Evolutionary conservation across 2,888 invertebrate genomes (phyloP).

Genomic region (Zaprionus lineosus): DNA sequence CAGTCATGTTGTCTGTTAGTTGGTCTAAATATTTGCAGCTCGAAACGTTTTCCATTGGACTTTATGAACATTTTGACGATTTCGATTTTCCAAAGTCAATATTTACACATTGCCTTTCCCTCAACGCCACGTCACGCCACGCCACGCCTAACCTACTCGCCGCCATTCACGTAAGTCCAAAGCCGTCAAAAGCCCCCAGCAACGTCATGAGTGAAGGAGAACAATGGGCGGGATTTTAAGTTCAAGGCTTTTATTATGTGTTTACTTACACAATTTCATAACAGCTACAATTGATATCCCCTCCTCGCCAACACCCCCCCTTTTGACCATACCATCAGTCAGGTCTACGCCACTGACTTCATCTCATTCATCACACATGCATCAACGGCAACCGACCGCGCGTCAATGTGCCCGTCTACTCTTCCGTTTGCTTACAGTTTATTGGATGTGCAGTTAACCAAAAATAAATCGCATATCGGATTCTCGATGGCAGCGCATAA

Average conservation of each 20-base stretch:
- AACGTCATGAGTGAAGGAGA: too few species aligned
- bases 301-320: too few species aligned
- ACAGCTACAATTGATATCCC: too few species aligned
- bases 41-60: slow-evolving; percentile 60
- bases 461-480: slow-evolving; percentile 75
- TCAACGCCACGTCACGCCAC: too few species aligned
- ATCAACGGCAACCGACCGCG: neutral
- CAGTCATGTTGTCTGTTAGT: slow-evolving; percentile 55
- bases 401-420: neutral
- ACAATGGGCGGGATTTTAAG: too few species aligned
- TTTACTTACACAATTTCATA: too few species aligned
- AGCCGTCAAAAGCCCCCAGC: too few species aligned
- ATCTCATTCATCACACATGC: neutral
- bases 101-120: slow-evolving; percentile 55
- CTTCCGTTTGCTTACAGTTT: slow-evolving; percentile 44
- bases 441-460: slow-evolving; percentile 76
- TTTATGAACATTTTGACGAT: slow-evolving; percentile 75
- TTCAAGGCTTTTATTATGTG: too few species aligned
- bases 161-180: too few species aligned
- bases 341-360: too few species aligned
- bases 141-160: too few species aligned
- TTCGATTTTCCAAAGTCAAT: slow-evolving; percentile 75
- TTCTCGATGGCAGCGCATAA: slow-evolving; percentile 51
- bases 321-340: too few species aligned
- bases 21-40: slow-evolving; percentile 66